phyloP scores from a whole-genome alignment of 2,113 vertebrate species.

The Lonchura striata region DNA sequence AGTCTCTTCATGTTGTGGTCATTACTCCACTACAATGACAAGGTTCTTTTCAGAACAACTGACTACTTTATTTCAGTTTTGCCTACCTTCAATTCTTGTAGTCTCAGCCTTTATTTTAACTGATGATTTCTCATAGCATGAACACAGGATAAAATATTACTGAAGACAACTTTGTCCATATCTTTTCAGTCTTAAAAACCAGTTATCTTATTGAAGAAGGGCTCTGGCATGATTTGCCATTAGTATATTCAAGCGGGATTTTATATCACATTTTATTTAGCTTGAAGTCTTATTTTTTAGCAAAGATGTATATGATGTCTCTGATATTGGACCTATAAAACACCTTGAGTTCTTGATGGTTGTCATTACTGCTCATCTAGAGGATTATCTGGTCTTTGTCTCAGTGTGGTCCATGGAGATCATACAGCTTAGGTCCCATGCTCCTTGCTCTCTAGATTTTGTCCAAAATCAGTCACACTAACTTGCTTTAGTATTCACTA shows the following conservation, averaged over 20 bases:
- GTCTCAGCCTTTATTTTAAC: background rate
- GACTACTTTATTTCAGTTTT: background rate
- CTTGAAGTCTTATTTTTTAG: background rate
- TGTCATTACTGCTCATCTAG: background rate
- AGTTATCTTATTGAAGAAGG: background rate
- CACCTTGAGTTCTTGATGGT: background rate
- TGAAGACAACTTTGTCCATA: background rate
- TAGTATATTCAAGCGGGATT: background rate
- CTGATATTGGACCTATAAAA: background rate
- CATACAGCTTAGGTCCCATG: background rate
- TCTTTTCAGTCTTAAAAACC: background rate
- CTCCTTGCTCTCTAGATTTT: background rate
- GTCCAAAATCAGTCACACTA: background rate
- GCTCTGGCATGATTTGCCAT: background rate
- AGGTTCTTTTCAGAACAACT: background rate
- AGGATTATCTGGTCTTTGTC: background rate
- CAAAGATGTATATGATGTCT: background rate
- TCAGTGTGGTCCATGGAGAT: background rate
- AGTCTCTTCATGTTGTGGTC: background rate
- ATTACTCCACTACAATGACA: background rate
- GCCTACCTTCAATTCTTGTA: background rate
- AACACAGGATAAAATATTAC: background rate
- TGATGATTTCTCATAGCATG: background rate
- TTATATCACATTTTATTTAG: background rate
- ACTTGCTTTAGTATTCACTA: background rate